These are phyloP conservation scores for Propithecus perrieri DNA, from an alignment of 2,797 vertebrate genomes.

Conservation along the genomic window DNA sequence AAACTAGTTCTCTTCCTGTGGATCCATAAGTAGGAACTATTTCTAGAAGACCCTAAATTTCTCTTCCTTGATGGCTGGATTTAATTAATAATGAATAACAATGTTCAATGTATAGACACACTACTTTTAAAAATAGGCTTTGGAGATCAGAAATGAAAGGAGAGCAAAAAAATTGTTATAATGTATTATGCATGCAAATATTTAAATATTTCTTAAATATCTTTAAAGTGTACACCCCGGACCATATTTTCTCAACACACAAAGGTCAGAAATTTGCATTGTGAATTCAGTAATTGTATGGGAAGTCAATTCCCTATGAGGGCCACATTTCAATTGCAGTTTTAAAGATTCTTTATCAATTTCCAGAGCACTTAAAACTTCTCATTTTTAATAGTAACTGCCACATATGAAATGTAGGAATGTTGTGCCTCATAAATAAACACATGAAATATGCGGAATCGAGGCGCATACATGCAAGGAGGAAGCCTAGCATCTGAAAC, in stretches of 20 bases:
- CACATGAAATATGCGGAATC: slow-evolving; percentile 42
- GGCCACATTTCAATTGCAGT: slow-evolving; percentile 49
- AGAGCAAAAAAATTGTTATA: not conserved
- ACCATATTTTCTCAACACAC: not conserved
- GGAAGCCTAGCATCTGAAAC: slow-evolving; percentile 61
- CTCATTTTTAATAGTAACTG: slow-evolving; percentile 75
- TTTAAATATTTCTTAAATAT: slow-evolving; percentile 42
- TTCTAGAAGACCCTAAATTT: slow-evolving; percentile 46
- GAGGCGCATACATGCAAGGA: slow-evolving; percentile 24
- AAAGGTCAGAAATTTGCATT: slow-evolving; percentile 33
- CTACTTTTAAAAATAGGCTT: not conserved
- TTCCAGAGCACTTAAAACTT: slow-evolving; percentile 65
- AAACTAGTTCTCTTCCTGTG: slow-evolving; percentile 32
- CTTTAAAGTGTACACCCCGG: not conserved
- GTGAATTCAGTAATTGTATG: slow-evolving; percentile 41
- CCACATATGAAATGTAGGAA: slow-evolving; percentile 62
- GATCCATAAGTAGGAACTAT: not conserved
- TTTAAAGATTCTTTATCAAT: slow-evolving; percentile 68
- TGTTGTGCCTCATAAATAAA: slow-evolving; percentile 68
- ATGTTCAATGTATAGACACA: not conserved
- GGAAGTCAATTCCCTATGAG: slow-evolving; percentile 40
- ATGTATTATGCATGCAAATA: slow-evolving; percentile 9
- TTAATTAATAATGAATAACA: slow-evolving; percentile 32
- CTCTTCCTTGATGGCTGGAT: slow-evolving; percentile 12
- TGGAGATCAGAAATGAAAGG: slow-evolving; percentile 45